Evolutionary conservation across 2,113 vertebrate species (phyloP), one percentile per base, ranked within the genome.

Genomic region (Neotoma lepida): DNA sequence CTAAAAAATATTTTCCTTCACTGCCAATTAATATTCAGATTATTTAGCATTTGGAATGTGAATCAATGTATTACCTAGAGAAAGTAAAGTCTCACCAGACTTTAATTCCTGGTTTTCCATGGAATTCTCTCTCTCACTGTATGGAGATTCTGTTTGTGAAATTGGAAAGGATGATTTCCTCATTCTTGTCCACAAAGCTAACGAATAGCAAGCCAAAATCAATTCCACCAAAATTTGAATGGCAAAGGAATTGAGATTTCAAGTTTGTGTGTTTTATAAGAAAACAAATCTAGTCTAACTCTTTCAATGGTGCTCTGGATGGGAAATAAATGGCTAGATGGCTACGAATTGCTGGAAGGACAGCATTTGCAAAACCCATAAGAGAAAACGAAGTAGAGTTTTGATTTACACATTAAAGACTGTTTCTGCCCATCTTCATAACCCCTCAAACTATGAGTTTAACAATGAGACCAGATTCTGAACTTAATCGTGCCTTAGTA

Each of bases 321-420:
- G 56, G 22, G 91, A 94, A 64, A 68, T 66, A 97, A 97, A 91
- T 18, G 88, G n/a, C 7, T 89, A 70, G 63, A 86, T 64, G 95
- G 96, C 86, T 64, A 20, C 7, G 35, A 78, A 1, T 90, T 95
- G 8, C 13, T 95, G 84, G 39, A 86, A 92, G 18, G 10, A 0
- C 20, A 88, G 1, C 66, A 95, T n/a, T 88, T 97, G 68, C 17
- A 96, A 98, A 93, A 33, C 35, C 66, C 86, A 20, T 88, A 88
- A 96, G 78, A 35, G 86, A 33, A 96, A 97, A 96, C 35, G 4
- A 95, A 96, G 94, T 96, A 58, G 7, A 94, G 84, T 96, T 97
- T 70, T 73, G 63, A 95, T 94, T 93, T 68, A 73, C 15, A 73
- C 30, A 80, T 77, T 76, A 89, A 85, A 76, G n/a, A 61, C 24